Conservation (phyloP, 2,888 invertebrate genomes). For the Athalia circularis region DNA sequence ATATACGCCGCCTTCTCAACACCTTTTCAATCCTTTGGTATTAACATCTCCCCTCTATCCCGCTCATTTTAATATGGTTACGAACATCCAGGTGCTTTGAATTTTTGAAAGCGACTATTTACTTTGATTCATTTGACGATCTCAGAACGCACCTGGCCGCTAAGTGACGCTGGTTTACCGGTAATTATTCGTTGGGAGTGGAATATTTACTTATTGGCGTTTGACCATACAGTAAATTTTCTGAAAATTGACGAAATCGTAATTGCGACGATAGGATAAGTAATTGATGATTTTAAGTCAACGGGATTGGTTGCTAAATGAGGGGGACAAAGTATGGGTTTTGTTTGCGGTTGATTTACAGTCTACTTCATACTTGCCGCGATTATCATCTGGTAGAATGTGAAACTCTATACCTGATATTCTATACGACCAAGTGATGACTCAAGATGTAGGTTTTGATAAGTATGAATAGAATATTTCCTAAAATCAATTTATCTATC, state of each 20-base stretch:
- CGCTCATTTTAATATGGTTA: neutral
- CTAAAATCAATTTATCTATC: constrained; percentile 34
- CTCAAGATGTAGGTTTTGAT: neutral
- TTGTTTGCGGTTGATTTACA: too few relatives aligned
- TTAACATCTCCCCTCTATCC: neutral
- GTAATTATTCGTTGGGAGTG: too few relatives aligned
- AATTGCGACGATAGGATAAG: too few relatives aligned
- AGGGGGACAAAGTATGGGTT: neutral
- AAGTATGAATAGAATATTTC: neutral
- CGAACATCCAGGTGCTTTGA: too few relatives aligned
- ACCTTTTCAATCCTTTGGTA: neutral
- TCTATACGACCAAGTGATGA: neutral
- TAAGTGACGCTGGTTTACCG: too few relatives aligned
- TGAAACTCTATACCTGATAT: constrained; percentile 27
- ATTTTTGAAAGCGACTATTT: too few relatives aligned
- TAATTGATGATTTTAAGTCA: neutral
- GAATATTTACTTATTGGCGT: too few relatives aligned
- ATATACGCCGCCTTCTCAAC: constrained; percentile 14
- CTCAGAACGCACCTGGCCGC: too few relatives aligned
- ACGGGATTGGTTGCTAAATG: neutral
- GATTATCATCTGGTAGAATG: neutral
- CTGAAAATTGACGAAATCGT: too few relatives aligned
- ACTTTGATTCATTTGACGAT: too few relatives aligned
- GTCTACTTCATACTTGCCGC: too few relatives aligned
- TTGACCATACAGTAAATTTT: too few relatives aligned